These are phyloP conservation scores for Euphydryas editha DNA, from an alignment of 2,888 invertebrate genomes.

Conservation along the genomic window DNA sequence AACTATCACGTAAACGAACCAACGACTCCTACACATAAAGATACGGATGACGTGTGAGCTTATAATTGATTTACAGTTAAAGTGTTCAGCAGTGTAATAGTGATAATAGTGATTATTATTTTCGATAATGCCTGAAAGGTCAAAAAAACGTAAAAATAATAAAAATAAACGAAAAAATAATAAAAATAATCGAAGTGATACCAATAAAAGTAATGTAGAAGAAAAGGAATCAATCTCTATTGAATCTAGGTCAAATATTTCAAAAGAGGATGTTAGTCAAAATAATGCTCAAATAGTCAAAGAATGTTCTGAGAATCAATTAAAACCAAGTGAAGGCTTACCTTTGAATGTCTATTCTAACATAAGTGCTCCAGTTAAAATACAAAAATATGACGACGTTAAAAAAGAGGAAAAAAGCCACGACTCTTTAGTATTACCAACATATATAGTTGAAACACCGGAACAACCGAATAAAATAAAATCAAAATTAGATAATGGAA, in stretches of 20 bases:
- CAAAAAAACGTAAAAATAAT: slow-evolving; percentile 75
- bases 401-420: slow-evolving; percentile 15
- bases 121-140: slow-evolving; percentile 74
- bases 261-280: slow-evolving; percentile 33
- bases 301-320: neutral
- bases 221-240: slow-evolving; percentile 50
- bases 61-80: slow-evolving; percentile 55
- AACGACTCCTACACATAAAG: slow-evolving; percentile 67
- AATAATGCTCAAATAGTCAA: neutral
- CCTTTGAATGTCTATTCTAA: neutral
- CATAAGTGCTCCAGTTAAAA: neutral
- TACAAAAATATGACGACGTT: neutral
- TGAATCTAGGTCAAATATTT: slow-evolving; percentile 31
- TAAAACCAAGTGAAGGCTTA: neutral
- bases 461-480: slow-evolving; percentile 61
- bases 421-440: slow-evolving; percentile 24
- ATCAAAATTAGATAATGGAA: slow-evolving; percentile 58
- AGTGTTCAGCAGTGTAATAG: slow-evolving; percentile 65
- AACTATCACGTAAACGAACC: slow-evolving; percentile 51
- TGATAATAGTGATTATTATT: slow-evolving; percentile 67
- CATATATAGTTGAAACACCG: slow-evolving; percentile 75
- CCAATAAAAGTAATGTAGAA: slow-evolving; percentile 54
- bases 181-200: slow-evolving; percentile 61
- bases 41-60: slow-evolving; percentile 61
- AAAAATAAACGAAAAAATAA: slow-evolving; percentile 79